Conservation (phyloP, 2,797 vertebrate species). For the Philypnodon macrostomus region DNA sequence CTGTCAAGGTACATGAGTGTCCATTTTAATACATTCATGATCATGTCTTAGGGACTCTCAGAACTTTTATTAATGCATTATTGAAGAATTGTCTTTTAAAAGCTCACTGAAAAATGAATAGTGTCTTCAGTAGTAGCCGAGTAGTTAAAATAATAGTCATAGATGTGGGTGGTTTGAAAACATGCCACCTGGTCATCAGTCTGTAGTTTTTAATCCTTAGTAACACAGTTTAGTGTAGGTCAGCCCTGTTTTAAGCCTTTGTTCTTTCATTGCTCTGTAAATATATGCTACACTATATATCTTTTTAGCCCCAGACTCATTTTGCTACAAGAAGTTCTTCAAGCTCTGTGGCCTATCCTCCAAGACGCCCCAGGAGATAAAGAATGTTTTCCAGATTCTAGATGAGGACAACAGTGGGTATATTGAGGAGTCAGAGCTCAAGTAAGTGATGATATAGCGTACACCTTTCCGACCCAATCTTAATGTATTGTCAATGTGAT, state of each 20-base stretch:
- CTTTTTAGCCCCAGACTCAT: conserved; percentile 87
- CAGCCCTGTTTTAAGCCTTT: not conserved
- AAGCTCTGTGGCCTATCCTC: conserved; percentile 88
- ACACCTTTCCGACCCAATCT: not conserved
- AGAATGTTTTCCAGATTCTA: conserved; percentile 87
- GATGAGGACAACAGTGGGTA: conserved; percentile 92
- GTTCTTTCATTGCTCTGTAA: not conserved
- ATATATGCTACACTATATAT: conserved; percentile 11
- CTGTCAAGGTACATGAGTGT: conserved; percentile 92
- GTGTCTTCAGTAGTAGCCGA: no score
- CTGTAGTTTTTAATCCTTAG: conserved; percentile 40
- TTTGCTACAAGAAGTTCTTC: conserved; percentile 95
- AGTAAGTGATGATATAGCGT: conserved; percentile 74
- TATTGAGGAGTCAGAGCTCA: conserved; percentile 92
- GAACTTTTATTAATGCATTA: no score
- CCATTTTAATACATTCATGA: not conserved
- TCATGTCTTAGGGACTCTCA: not conserved
- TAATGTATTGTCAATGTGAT: conserved; percentile 3
- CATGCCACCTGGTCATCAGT: conserved; percentile 26
- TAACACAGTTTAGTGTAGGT: not conserved
- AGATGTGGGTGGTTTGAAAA: no score
- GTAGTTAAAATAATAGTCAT: no score
- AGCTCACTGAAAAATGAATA: no score
- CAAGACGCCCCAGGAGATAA: conserved; percentile 87
- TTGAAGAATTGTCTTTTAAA: no score